Conservation (phyloP, 2,797 vertebrate species). For the Aldrovandia affinis region DNA sequence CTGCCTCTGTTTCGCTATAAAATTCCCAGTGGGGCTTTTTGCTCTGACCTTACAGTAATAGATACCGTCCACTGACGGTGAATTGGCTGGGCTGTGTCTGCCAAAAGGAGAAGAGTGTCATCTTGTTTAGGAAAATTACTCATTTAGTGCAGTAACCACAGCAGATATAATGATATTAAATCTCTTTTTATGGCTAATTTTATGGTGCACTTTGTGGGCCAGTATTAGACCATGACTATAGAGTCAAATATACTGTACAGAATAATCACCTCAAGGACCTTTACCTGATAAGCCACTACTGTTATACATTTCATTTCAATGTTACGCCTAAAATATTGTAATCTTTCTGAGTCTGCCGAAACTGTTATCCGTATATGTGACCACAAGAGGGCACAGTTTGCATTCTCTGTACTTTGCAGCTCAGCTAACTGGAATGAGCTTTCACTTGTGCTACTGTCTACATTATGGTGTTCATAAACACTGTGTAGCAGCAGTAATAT, state of each 20-base stretch:
- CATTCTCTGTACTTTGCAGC: conserved; percentile 9
- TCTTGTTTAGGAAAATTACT: not conserved
- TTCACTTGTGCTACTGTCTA: not conserved
- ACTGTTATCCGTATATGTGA: not conserved
- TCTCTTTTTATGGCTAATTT: not conserved
- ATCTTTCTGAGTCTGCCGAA: not conserved
- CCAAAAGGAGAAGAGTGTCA: not conserved
- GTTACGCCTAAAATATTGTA: not conserved
- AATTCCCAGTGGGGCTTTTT: not conserved
- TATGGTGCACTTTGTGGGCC: not conserved
- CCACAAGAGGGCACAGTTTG: conserved; percentile 26
- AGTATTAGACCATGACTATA: not conserved
- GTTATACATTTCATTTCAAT: not conserved
- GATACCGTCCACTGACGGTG: not conserved
- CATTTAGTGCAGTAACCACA: not conserved
- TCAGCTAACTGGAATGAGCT: not conserved
- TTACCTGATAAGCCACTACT: not conserved
- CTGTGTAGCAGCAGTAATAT: not conserved
- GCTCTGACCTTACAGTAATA: not conserved
- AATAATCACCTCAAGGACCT: not conserved
- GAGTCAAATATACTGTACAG: not conserved
- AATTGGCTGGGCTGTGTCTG: not conserved
- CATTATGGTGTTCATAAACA: not conserved
- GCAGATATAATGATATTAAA: not conserved
- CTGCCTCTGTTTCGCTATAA: not conserved